Conservation (phyloP, 2,797 vertebrate genomes). For the Epinephelus awoara region DNA sequence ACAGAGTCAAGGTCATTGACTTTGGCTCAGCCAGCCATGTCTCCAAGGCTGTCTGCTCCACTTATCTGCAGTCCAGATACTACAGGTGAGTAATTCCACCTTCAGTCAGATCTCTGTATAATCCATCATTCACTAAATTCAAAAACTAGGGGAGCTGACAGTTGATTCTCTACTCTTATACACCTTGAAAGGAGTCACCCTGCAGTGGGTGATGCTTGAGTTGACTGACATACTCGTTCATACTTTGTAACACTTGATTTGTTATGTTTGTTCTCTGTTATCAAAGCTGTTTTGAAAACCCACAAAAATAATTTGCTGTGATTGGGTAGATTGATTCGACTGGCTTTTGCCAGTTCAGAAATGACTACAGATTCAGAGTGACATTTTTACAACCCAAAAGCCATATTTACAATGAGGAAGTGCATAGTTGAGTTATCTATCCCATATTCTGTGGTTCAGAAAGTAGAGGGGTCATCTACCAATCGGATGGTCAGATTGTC, state of each 20-base stretch:
- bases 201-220: neutral
- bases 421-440: too few relatives aligned
- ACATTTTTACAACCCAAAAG: neutral
- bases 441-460: too few relatives aligned
- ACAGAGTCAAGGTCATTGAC: slow-evolving; percentile 98
- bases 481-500: too few relatives aligned
- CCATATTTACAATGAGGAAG: neutral
- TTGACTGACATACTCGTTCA: neutral
- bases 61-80: slow-evolving; percentile 97
- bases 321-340: neutral
- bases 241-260: neutral
- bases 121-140: neutral
- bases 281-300: neutral
- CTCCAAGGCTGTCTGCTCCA: slow-evolving; percentile 99
- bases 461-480: too few relatives aligned
- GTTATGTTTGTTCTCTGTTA: neutral
- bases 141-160: neutral
- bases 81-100: slow-evolving; percentile 89
- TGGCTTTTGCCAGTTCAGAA: neutral
- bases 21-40: slow-evolving; percentile 98
- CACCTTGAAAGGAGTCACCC: neutral
- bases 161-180: neutral
- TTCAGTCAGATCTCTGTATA: neutral
- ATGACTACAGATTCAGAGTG: neutral
- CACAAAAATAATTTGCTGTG: neutral